Conservation (phyloP, 2,797 vertebrate genomes). For the Garrulus glandarius region DNA sequence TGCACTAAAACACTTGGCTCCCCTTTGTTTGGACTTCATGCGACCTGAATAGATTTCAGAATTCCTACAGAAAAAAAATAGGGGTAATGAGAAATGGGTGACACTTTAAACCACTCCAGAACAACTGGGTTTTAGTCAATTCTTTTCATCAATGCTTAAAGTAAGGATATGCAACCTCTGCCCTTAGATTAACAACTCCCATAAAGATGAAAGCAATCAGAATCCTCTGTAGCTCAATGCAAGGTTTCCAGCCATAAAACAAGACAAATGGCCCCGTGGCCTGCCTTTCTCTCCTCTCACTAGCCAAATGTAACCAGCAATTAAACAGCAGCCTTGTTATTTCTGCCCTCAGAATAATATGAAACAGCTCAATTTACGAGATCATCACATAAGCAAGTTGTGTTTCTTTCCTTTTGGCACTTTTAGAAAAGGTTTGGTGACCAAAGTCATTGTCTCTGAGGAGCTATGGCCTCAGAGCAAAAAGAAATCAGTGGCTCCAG, state of each 20-base stretch:
- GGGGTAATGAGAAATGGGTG: conserved; percentile 16
- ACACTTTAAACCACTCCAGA: conserved; percentile 55
- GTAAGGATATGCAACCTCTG: conserved; percentile 17
- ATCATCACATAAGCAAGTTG: background rate
- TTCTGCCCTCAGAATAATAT: background rate
- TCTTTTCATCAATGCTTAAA: background rate
- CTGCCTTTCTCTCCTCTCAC: background rate
- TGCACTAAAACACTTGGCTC: conserved; percentile 30
- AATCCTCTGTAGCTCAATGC: background rate
- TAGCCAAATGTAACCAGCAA: background rate
- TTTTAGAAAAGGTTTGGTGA: background rate
- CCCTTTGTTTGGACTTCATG: conserved; percentile 42
- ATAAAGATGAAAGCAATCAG: conserved; percentile 18
- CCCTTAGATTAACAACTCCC: conserved; percentile 30
- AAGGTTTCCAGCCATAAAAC: background rate
- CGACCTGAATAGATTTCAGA: conserved; percentile 26
- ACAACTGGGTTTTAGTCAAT: conserved; percentile 41
- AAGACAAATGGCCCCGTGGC: background rate
- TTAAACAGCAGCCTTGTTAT: background rate
- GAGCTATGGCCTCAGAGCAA: background rate
- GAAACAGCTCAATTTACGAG: background rate
- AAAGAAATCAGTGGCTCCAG: background rate
- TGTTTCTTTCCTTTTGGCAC: background rate
- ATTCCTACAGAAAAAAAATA: conserved; percentile 27
- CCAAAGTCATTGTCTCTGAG: background rate